Percentiles rank a stretch among this genome's conserved stretches.
Conservation (phyloP, 2,888 invertebrate species). For the Megamerina dolium region DNA sequence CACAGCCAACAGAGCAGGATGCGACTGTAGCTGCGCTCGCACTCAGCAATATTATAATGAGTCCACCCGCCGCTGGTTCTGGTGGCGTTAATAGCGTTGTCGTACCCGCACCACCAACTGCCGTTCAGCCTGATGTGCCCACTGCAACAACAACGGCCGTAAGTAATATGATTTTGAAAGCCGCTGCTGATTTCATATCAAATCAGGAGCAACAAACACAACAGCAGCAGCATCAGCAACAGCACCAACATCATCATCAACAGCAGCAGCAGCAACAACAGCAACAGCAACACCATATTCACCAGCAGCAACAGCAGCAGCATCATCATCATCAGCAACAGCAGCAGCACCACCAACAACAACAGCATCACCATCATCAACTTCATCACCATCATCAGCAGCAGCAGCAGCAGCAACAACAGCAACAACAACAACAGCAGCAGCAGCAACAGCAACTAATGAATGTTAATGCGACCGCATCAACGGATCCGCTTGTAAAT, state of each 20-base stretch:
- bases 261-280: slow-evolving; percentile 40
- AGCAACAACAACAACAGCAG: slow-evolving; percentile 16
- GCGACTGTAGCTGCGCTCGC: slow-evolving; percentile 41
- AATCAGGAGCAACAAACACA: slow-evolving; percentile 58
- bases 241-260: slow-evolving; percentile 24
- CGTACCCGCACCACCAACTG: slow-evolving; percentile 29
- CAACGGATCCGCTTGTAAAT: slow-evolving; percentile 37
- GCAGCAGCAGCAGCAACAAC: slow-evolving; percentile 40
- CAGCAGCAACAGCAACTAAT: slow-evolving; percentile 27
- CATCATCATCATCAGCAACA: too few species aligned
- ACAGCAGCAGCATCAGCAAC: slow-evolving; percentile 40
- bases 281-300: slow-evolving; percentile 53
- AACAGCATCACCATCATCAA: slow-evolving; percentile 53
- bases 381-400: slow-evolving; percentile 17
- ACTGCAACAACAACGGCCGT: slow-evolving; percentile 51
- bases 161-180: slow-evolving; percentile 66
- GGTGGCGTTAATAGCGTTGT: slow-evolving; percentile 20
- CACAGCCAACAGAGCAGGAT: slow-evolving; percentile 43
- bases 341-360: too few species aligned
- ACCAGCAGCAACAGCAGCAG: slow-evolving; percentile 33
- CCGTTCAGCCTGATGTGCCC: slow-evolving; percentile 39
- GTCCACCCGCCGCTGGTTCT: slow-evolving; percentile 33
- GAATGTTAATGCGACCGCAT: slow-evolving; percentile 43
- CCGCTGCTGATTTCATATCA: slow-evolving; percentile 65
- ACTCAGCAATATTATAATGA: slow-evolving; percentile 47